Base-by-base conservation (phyloP, 2,113 vertebrate species). In the Microcebus ravelobensis region DNA sequence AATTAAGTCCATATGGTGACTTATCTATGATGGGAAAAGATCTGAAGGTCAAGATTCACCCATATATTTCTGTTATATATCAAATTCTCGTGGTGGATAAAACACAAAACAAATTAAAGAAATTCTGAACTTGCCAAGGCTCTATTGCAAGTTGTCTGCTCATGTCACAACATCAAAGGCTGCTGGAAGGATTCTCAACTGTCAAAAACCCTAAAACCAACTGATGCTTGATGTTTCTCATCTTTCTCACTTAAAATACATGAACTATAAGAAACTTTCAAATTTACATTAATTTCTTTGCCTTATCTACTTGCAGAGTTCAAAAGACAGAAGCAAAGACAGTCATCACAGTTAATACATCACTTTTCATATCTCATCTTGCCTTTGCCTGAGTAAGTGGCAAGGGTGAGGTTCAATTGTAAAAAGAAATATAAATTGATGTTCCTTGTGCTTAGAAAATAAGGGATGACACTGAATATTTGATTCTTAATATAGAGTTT, bases 121-220 rank as follows among this genome's bases (percentile, higher is more conserved):
- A 95, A 73, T 0, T 42, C 59, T 76, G 84, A 90, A 45, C 12
- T 87, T 88, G 15, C 31, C 9, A 42, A 65, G 65, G 3, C 6
- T 74, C 23, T 34, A 42, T 18, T 89, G 45, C 12, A 29, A 52
- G 31, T 42, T 97, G 27, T 77, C 25, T 96, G 71, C 4, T 91
- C 86, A 55, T 48, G 34, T 31, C 27, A 92, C 0, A 91, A 12
- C 6, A 52, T 25, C 27, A 84, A 94, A 84, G 59, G 3, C 29
- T 90, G 10, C 34, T 50, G 27, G 91, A 90, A 88, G 5, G 71
- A 39, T 84, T 50, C 4, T 71, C 55, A 84, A 17, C 1, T 67
- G 29, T 68, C 81, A 34, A 95, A 81, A 97, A 89, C 81, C 34
- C 1, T n/a, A 71, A 42, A 93, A 85, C 2, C 23, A 96, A 97